A percentile compares a stretch with the other conserved stretches of the same genome.
Evolutionary conservation across 2,113 vertebrate species (phyloP).

Genomic region (Nannospalax galili): DNA sequence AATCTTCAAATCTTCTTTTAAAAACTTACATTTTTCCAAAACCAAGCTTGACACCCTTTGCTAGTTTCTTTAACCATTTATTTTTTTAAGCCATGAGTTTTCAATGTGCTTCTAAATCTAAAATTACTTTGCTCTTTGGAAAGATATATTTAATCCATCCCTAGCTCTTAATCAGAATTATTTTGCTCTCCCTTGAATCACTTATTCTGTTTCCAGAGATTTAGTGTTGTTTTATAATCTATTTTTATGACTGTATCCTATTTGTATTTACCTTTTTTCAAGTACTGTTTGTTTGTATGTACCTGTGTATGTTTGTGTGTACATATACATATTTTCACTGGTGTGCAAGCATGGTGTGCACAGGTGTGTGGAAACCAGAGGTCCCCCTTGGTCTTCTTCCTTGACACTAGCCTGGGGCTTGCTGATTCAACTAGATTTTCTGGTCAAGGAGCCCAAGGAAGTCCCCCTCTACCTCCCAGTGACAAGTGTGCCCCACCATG

Average conservation of each 20-base stretch:
- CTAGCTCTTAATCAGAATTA: not conserved
- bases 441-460: too few relatives aligned
- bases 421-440: too few relatives aligned
- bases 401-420: too few relatives aligned
- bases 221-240: not conserved
- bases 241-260: not conserved
- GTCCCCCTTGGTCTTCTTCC: too few relatives aligned
- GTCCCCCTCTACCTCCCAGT: too few relatives aligned
- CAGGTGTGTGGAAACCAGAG: too few relatives aligned
- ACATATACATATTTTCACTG: too few relatives aligned
- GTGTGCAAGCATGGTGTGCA: too few relatives aligned
- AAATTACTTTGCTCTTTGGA: not conserved
- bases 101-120: not conserved
- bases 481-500: too few relatives aligned
- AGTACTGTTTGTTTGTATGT: not conserved
- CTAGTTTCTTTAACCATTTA: not conserved
- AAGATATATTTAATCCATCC: not conserved
- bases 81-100: not conserved
- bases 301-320: too few relatives aligned
- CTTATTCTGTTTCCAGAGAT: not conserved
- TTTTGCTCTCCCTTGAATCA: not conserved
- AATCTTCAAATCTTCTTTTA: too few relatives aligned
- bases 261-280: not conserved
- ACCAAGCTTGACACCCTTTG: not conserved
- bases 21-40: not conserved